A percentile compares a stretch with the other conserved stretches of the same genome.
These are phyloP conservation scores for Kryptolebias marmoratus DNA, from an alignment of 2,113 vertebrate species.

Conservation along the genomic window DNA sequence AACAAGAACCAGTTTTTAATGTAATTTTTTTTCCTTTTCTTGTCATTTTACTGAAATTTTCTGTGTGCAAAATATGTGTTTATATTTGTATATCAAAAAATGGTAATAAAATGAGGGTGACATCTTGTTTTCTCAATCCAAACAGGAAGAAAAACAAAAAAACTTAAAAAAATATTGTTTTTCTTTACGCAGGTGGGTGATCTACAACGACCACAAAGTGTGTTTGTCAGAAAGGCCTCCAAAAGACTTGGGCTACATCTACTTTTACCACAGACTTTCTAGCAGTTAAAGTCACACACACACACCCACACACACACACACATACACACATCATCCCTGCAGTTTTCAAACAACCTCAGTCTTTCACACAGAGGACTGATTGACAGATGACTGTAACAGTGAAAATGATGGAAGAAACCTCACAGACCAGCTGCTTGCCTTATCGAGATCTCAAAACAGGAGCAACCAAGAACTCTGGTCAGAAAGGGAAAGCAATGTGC, in stretches of 20 bases:
- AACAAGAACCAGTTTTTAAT: background rate
- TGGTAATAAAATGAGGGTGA: too few species aligned
- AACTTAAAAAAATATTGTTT: background rate
- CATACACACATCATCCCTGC: conserved; percentile 40
- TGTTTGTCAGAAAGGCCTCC: conserved; percentile 97
- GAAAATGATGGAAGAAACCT: conserved; percentile 70
- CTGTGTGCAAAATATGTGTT: background rate
- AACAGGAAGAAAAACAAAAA: too few species aligned
- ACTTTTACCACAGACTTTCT: conserved; percentile 95
- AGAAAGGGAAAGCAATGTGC: conserved; percentile 64
- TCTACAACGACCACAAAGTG: conserved; percentile 98
- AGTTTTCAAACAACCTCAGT: conserved; percentile 75
- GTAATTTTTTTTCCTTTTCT: background rate
- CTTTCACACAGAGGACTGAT: conserved; percentile 66
- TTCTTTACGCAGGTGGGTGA: conserved; percentile 88
- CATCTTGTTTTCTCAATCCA: too few species aligned
- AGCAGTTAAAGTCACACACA: conserved; percentile 83
- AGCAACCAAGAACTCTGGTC: conserved; percentile 55
- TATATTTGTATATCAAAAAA: background rate
- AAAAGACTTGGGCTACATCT: conserved; percentile 98
- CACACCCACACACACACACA: background rate
- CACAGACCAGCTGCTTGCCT: conserved; percentile 69
- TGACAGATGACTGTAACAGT: conserved; percentile 49
- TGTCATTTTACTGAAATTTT: background rate
- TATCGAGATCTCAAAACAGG: conserved; percentile 49